Evolutionary conservation across 2,797 vertebrate species (phyloP).

Genomic region (Petrocephalus sullivani): DNA sequence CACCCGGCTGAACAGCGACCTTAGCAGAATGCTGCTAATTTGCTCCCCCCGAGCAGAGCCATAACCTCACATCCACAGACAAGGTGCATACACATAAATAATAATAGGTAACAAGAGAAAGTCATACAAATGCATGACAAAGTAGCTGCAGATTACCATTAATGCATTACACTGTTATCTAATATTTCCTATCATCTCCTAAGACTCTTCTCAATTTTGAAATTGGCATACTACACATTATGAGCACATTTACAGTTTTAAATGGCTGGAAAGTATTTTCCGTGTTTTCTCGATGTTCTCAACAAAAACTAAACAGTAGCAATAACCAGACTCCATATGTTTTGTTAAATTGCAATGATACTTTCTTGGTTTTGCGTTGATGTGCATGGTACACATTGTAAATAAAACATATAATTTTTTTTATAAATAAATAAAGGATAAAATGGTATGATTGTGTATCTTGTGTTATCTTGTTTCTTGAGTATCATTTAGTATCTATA

Average conservation of each 20-base stretch:
- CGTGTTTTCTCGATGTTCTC: background rate
- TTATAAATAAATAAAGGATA: no score
- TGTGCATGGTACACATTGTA: background rate
- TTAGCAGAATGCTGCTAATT: conserved; percentile 19
- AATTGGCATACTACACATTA: background rate
- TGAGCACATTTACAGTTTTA: background rate
- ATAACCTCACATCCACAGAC: background rate
- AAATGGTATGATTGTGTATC: background rate
- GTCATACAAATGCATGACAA: background rate
- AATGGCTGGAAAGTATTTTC: background rate
- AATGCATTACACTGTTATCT: background rate
- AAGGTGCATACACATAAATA: background rate
- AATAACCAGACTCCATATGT: background rate
- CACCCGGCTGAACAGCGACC: background rate
- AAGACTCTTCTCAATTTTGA: background rate
- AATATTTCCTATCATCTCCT: background rate
- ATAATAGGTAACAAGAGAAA: background rate
- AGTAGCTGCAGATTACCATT: background rate
- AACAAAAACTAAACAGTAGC: background rate
- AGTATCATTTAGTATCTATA: background rate
- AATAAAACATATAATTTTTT: background rate
- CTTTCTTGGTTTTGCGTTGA: background rate
- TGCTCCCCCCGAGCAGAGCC: background rate
- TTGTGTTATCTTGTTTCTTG: background rate
- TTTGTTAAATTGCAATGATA: background rate